phyloP scores from a whole-genome alignment of 2,888 invertebrate genomes.

The Meiosimyza platycephala region DNA sequence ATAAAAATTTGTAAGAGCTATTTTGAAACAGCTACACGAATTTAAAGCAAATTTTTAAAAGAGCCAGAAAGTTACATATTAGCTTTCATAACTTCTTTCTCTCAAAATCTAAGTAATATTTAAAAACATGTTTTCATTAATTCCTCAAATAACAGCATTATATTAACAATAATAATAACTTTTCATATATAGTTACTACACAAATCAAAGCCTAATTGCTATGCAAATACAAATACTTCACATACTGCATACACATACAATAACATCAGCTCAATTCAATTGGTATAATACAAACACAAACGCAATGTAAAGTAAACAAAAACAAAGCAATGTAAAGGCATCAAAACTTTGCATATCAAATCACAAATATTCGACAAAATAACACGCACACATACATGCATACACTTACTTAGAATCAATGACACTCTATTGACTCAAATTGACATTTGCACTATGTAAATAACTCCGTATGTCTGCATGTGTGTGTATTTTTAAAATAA shows the following conservation, averaged over 20 bases:
- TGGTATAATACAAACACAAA: background rate
- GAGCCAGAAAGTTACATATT: too few relatives aligned
- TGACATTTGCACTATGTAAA: too few relatives aligned
- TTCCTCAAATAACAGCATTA: constrained; percentile 1
- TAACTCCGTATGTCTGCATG: too few relatives aligned
- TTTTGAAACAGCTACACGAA: too few relatives aligned
- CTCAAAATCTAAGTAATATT: background rate
- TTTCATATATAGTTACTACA: too few relatives aligned
- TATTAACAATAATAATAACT: background rate
- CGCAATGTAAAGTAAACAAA: background rate
- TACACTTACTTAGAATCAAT: too few relatives aligned
- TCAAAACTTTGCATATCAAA: constrained; percentile 19
- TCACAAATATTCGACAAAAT: constrained; percentile 14
- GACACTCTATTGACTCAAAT: too few relatives aligned
- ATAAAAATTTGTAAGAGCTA: too few relatives aligned
- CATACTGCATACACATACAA: background rate
- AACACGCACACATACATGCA: background rate
- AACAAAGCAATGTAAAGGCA: background rate
- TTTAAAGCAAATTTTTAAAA: too few relatives aligned
- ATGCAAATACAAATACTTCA: constrained; percentile 1
- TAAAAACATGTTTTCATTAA: background rate
- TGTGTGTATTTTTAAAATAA: too few relatives aligned
- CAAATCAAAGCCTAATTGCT: constrained; percentile 18
- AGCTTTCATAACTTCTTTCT: too few relatives aligned
- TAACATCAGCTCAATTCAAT: background rate